Evolutionary conservation across 2,797 vertebrate genomes (phyloP).

Genomic region (Heteromormyrus szaboi): DNA sequence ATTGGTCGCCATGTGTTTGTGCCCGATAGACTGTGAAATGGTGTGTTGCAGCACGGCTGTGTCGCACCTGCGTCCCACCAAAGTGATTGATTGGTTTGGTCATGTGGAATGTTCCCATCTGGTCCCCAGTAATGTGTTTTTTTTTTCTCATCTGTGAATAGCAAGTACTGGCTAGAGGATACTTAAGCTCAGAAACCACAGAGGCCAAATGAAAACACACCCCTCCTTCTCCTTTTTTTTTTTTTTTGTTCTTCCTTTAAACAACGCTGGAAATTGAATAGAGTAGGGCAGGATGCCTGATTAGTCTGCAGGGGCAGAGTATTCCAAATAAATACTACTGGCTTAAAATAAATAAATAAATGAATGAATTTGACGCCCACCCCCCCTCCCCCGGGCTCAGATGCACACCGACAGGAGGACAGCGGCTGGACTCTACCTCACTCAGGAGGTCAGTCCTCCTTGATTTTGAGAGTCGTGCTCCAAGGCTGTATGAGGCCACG

Average conservation of each 20-base stretch:
- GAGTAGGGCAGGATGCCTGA: constrained; percentile 43
- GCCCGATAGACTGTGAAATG: constrained; percentile 99
- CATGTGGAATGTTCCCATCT: constrained; percentile 99
- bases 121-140: constrained; percentile 93
- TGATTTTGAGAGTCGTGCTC: constrained; percentile 36
- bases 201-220: constrained; percentile 67
- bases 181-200: constrained; percentile 63
- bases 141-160: constrained; percentile 64
- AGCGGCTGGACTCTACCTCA: constrained; percentile 26
- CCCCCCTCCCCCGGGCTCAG: constrained; percentile 18
- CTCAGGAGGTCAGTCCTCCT: constrained; percentile 29
- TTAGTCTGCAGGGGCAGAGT: constrained; percentile 33
- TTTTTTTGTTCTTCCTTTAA: constrained; percentile 30
- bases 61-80: constrained; percentile 98
- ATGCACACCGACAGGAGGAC: constrained; percentile 31
- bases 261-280: constrained; percentile 49
- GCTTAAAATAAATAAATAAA: background rate
- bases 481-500: constrained; percentile 14
- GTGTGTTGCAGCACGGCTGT: constrained; percentile 99
- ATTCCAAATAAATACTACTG: background rate
- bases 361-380: background rate
- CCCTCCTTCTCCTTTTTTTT: constrained; percentile 16
- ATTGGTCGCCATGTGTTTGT: constrained; percentile 99
- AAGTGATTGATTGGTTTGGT: constrained; percentile 99
- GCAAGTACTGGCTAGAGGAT: constrained; percentile 71